Base-by-base conservation (phyloP, 2,888 invertebrate genomes). In the Acanthococcus lagerstroemiae region DNA sequence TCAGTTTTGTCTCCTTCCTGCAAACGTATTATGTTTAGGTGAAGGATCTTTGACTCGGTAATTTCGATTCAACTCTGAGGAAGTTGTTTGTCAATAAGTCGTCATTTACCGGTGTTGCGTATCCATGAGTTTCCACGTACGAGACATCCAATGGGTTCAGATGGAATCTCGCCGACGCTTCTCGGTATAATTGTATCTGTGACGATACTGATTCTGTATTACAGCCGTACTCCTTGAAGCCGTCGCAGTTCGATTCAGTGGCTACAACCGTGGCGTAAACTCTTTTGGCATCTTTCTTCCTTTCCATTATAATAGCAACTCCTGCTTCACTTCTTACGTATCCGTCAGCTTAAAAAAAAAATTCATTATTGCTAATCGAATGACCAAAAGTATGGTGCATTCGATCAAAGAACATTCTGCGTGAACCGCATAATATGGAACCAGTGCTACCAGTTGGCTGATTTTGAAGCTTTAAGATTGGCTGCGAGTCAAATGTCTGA, bases 81-180 rank as follows among this genome's bases (percentile, higher is more conserved):
- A 12, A 30, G 12, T 30, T 30, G 37, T 30, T n/a, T n/a, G n/a
- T n/a, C n/a, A n/a, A n/a, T n/a, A n/a, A n/a, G n/a, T n/a, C n/a
- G n/a, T n/a, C n/a, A n/a, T n/a, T 61, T 70, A 84, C 87, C 81
- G 95, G 95, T 7, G 97, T 97, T 66, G 97, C 97, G 22, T 97
- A 97, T 65, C 97, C 97, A 78, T 99, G 99, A 58, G 96, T 95
- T 78, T 99, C 99, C 2, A 99, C 87, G 77, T 96, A 99, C 3
- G 79, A 80, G 0, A 99, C 90, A 65, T 88, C 86, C 55, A 79
- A 76, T 4, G 97, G 96, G 71, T 87, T 84, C 61, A 99, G 76
- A 1, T 85, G 83, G 48, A 84, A 84, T 77, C 94, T 92, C 9
- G 79, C 79, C 78, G 96, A 97, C 0, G 94, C 87, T 76, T 95